A percentile compares a stretch with the other conserved stretches of the same genome.
phyloP scores from a whole-genome alignment of 1,140 invertebrate genomes.

The Camponotus pennsylvanicus region DNA sequence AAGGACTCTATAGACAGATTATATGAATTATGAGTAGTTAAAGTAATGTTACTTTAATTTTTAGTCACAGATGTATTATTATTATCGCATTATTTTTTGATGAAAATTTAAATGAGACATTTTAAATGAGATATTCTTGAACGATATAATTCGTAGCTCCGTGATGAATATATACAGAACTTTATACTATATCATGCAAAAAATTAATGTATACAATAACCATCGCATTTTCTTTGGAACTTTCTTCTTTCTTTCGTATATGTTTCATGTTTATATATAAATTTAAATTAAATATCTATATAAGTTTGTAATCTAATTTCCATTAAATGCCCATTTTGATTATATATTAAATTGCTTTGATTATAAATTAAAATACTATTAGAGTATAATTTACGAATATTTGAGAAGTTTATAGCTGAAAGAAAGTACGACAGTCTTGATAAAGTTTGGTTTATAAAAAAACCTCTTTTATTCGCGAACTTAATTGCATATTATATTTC shows the following conservation, averaged over 20 bases:
- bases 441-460: not conserved
- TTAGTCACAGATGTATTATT: not conserved
- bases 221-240: conserved; percentile 17
- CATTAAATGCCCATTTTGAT: not conserved
- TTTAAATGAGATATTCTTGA: conserved; percentile 10
- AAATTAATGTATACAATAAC: conserved; percentile 38
- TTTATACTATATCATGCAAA: conserved; percentile 36
- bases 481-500: conserved; percentile 35
- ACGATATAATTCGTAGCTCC: not conserved
- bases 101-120: not conserved
- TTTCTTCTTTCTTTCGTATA: not conserved
- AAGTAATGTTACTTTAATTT: not conserved
- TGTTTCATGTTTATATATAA: not conserved
- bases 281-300: not conserved
- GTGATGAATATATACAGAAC: conserved; percentile 4
- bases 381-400: not conserved
- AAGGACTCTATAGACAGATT: conserved; percentile 5
- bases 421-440: conserved; percentile 13
- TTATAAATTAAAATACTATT: not conserved
- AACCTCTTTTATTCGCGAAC: not conserved
- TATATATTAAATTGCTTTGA: not conserved
- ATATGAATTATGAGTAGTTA: conserved; percentile 18
- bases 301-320: not conserved
- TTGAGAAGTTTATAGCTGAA: conserved; percentile 2
- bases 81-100: not conserved